Evolutionary conservation across 2,888 invertebrate species (phyloP).

Genomic region (Leucania comma): DNA sequence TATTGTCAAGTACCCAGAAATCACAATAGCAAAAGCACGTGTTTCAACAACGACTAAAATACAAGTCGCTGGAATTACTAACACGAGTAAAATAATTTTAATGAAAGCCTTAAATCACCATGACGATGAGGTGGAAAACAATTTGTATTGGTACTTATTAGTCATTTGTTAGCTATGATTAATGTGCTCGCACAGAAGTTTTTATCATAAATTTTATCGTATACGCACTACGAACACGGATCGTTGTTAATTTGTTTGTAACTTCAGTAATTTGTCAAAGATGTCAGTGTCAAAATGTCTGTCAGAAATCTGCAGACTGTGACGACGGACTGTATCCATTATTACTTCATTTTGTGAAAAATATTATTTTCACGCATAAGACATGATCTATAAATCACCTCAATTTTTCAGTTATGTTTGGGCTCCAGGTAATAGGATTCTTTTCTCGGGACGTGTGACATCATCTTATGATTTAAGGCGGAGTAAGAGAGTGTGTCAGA

Average conservation of each 20-base stretch:
- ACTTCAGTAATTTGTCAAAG: neutral
- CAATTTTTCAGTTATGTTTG: too few species aligned
- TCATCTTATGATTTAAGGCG: too few species aligned
- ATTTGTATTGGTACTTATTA: neutral
- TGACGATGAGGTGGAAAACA: constrained; percentile 17
- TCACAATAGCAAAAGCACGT: constrained; percentile 15
- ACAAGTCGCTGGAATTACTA: neutral
- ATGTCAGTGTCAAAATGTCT: too few species aligned
- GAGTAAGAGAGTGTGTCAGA: too few species aligned
- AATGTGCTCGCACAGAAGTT: constrained; percentile 30
- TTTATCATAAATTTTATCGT: constrained; percentile 2
- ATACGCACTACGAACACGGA: neutral
- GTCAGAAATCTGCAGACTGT: neutral
- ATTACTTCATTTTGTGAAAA: too few species aligned
- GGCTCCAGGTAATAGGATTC: too few species aligned
- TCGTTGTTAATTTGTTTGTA: neutral
- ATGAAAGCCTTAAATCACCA: constrained; percentile 12
- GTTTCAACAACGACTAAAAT: constrained; percentile 32
- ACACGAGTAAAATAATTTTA: constrained; percentile 11
- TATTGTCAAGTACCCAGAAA: constrained; percentile 14
- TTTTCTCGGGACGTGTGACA: too few species aligned
- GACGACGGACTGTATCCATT: neutral
- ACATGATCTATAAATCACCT: too few species aligned
- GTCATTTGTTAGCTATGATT: constrained; percentile 10
- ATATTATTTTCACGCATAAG: too few species aligned